Conservation (phyloP, 2,888 invertebrate species). For the Cheilosia urbana region DNA sequence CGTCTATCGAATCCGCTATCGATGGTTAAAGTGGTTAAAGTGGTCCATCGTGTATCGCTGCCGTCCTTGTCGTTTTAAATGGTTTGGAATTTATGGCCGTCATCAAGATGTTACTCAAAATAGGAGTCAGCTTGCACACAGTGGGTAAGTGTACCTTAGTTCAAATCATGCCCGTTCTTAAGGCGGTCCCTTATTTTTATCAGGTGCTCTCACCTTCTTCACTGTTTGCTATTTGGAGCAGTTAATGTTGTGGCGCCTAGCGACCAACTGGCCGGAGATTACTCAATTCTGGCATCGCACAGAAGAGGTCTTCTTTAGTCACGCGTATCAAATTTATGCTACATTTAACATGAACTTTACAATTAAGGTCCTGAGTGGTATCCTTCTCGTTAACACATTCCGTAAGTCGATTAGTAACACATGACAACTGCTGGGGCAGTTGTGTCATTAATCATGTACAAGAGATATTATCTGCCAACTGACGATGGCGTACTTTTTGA, state of each 20-base stretch:
- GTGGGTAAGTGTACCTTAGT: constrained; percentile 77
- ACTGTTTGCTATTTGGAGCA: constrained; percentile 80
- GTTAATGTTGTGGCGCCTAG: constrained; percentile 81
- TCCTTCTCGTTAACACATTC: constrained; percentile 76
- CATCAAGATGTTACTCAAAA: constrained; percentile 76
- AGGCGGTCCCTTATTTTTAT: not conserved
- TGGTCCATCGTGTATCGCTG: constrained; percentile 78
- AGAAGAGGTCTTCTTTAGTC: constrained; percentile 81
- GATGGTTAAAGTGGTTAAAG: constrained; percentile 81
- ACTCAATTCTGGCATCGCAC: constrained; percentile 80
- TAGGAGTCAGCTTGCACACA: constrained; percentile 79
- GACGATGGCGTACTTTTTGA: not conserved
- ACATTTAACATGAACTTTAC: constrained; percentile 79
- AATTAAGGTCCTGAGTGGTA: constrained; percentile 61
- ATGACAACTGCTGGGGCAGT: constrained; percentile 25
- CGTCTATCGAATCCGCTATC: constrained; percentile 77
- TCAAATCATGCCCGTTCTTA: not conserved
- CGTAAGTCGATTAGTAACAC: constrained; percentile 76
- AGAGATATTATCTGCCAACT: not conserved
- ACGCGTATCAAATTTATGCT: constrained; percentile 80
- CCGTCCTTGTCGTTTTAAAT: constrained; percentile 77
- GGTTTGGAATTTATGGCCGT: constrained; percentile 79
- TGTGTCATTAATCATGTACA: constrained; percentile 17
- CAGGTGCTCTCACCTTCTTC: constrained; percentile 79
- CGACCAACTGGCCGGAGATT: constrained; percentile 81